Evolutionary conservation across 2,113 vertebrate genomes (phyloP).

Genomic region (Peromyscus maniculatus): DNA sequence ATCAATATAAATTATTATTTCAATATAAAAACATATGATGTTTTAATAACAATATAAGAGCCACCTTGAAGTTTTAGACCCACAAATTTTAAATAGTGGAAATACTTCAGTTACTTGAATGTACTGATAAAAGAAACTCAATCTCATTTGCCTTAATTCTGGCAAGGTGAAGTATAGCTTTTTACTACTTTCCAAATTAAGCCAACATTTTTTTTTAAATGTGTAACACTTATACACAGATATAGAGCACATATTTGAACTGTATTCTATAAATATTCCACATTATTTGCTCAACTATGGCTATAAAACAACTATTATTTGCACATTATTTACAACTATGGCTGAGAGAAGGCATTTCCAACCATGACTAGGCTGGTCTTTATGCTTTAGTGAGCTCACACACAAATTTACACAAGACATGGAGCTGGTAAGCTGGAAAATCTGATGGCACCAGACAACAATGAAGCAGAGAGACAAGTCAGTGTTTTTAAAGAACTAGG

Average conservation of each 20-base stretch:
- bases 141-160: conserved; percentile 57
- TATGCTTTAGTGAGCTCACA: not conserved
- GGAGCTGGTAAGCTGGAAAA: not conserved
- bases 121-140: conserved; percentile 56
- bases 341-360: conserved; percentile 49
- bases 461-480: not conserved
- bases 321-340: not conserved
- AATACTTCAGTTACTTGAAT: conserved; percentile 9
- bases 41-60: not conserved
- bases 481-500: not conserved
- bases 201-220: conserved; percentile 53
- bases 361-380: conserved; percentile 12
- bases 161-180: not conserved
- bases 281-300: no score
- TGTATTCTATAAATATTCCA: conserved; percentile 31
- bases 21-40: conserved; percentile 4
- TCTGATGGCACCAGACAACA: conserved; percentile 23
- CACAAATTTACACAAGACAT: not conserved
- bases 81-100: not conserved
- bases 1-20: not conserved
- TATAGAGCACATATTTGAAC: not conserved
- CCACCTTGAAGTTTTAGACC: not conserved
- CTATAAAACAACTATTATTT: no score
- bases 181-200: conserved; percentile 5
- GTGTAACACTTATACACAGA: conserved; percentile 18